Evolutionary conservation across 2,797 vertebrate species (phyloP).

Genomic region (Muscicapa comitata): DNA sequence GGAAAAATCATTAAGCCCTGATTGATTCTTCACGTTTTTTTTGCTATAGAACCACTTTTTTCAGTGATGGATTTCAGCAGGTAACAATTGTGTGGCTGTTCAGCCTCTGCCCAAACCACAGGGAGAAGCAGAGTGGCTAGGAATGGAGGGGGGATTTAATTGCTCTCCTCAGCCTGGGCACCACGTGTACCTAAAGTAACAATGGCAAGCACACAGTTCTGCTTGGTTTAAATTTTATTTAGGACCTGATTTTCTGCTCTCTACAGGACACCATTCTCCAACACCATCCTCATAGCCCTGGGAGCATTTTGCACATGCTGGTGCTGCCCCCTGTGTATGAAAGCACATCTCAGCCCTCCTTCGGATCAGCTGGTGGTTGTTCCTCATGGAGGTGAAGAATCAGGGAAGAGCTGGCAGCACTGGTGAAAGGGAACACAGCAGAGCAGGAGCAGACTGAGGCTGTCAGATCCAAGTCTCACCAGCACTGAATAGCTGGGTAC

Average conservation of each 20-base stretch:
- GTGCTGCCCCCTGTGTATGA: not conserved
- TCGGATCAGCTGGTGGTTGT: not conserved
- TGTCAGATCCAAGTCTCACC: not conserved
- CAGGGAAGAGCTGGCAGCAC: not conserved
- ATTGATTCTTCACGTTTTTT: not conserved
- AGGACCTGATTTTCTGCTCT: not conserved
- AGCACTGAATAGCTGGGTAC: not conserved
- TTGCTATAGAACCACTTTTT: not conserved
- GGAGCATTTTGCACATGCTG: not conserved
- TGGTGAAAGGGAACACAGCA: not conserved
- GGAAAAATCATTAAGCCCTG: not conserved
- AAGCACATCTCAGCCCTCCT: not conserved
- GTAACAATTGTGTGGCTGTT: not conserved
- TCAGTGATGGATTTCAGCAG: not conserved
- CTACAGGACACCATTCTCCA: not conserved
- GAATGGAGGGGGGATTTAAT: not conserved
- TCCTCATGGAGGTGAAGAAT: not conserved
- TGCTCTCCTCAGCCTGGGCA: not conserved
- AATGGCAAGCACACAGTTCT: fast-evolving
- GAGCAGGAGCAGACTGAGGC: not conserved
- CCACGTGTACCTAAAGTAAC: fast-evolving
- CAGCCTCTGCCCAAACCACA: not conserved
- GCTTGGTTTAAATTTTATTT: not conserved
- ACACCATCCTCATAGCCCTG: not conserved
- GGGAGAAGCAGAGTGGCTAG: not conserved